Base-by-base conservation (phyloP, 2,888 invertebrate species). In the Microctonus aethiopoides region DNA sequence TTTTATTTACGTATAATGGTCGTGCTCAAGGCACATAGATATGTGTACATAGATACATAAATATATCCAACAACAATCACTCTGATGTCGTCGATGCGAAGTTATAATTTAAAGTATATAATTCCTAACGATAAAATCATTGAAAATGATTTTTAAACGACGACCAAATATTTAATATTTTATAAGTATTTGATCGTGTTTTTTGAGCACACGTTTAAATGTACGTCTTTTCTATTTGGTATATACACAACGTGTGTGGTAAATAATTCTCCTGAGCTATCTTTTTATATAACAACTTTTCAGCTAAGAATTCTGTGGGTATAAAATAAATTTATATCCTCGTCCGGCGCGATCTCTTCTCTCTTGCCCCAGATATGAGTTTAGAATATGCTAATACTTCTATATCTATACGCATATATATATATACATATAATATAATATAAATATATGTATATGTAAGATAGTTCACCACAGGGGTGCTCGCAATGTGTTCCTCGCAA, bases 81-180 rank as follows among this genome's bases (percentile, higher is more conserved):
- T 68, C 68, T 57, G 67, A n/a, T n/a, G n/a, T 72, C 72, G 71
- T 20, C 46, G 20, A 71, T 72, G 68, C 65, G 71, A 67, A 68
- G 70, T 73, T 72, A 72, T 73, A 72, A 72, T 46, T 20, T n/a
- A 16, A 26, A 67, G 67, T 70, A 73, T 69, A n/a, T n/a, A n/a
- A n/a, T n/a, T n/a, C n/a, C n/a, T 52, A 60, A 59, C 70, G 70
- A 75, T 72, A 72, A 72, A 75, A 73, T 71, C 75, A 73, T 67
- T 72, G 72, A 73, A 72, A 75, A 75, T 73, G 69, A 72, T 72
- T 73, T 24, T 73, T 68, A 72, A 71, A 67, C 60, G 67, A 70
- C 70, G 68, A 64, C 64, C 67, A 41, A 61, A 70, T 46, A n/a
- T 13, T 29, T 29, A 7, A 4, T 46, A 16, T 46, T 3, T 20